phyloP scores from a whole-genome alignment of 1,140 invertebrate genomes.

The Drosophila bocki region DNA sequence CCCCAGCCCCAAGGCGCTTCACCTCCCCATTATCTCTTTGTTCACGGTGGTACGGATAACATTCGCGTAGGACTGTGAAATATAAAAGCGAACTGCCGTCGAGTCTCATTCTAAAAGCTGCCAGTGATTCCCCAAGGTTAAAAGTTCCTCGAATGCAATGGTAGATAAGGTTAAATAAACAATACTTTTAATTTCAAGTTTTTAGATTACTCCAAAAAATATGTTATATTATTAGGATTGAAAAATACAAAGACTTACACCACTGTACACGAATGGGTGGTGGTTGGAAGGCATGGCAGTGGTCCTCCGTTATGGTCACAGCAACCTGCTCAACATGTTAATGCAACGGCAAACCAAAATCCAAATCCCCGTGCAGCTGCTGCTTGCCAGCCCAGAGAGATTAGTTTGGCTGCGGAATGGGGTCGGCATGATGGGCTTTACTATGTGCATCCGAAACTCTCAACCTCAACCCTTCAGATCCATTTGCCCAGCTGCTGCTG shows the following conservation, averaged over 20 bases:
- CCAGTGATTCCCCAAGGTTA: background rate
- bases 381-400: constrained; percentile 26
- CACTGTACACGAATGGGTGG: constrained; percentile 21
- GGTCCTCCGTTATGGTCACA: constrained; percentile 49
- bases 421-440: constrained; percentile 13
- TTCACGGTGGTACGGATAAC: constrained; percentile 16
- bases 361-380: constrained; percentile 47
- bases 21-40: constrained; percentile 1
- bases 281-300: constrained; percentile 1
- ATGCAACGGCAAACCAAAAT: constrained; percentile 65
- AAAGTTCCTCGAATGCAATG: background rate
- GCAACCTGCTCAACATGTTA: constrained; percentile 79
- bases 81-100: background rate
- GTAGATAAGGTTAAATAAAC: background rate
- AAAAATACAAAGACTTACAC: background rate
- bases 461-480: constrained; percentile 17
- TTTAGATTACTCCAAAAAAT: background rate
- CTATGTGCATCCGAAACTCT: constrained; percentile 57
- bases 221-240: background rate
- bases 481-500: constrained; percentile 34
- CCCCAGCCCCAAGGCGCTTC: background rate
- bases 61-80: background rate
- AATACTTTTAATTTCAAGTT: background rate
- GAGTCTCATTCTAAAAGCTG: background rate
- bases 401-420: constrained; percentile 8